Evolutionary conservation across 2,888 invertebrate genomes (phyloP).

Genomic region (Drosophila recens): DNA sequence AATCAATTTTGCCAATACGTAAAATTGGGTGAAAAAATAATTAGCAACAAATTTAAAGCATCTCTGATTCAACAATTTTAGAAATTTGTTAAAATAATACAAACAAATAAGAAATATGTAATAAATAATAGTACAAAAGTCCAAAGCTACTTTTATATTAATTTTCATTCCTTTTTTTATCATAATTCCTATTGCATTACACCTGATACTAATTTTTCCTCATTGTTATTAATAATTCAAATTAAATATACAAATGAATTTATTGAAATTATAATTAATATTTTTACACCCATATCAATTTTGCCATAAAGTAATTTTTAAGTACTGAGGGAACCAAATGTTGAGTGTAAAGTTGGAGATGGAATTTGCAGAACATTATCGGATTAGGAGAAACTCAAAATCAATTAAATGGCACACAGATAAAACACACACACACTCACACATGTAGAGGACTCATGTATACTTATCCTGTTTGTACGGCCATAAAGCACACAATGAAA

Average conservation of each 20-base stretch:
- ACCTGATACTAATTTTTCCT: background rate
- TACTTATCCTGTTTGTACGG: constrained; percentile 39
- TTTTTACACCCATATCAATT: background rate
- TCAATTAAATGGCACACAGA: constrained; percentile 41
- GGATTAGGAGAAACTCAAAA: constrained; percentile 46
- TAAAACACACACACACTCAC: background rate
- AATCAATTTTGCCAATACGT: background rate
- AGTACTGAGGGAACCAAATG: background rate
- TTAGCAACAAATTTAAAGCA: too few species aligned
- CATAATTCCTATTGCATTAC: background rate
- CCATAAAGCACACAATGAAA: constrained; percentile 53
- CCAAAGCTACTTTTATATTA: background rate
- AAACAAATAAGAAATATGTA: background rate
- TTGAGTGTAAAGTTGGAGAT: constrained; percentile 1
- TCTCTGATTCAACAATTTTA: too few species aligned
- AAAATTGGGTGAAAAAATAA: background rate
- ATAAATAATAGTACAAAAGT: background rate
- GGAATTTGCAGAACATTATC: constrained; percentile 37
- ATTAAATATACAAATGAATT: background rate
- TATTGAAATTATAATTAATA: background rate
- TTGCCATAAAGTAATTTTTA: background rate
- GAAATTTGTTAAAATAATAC: too few species aligned
- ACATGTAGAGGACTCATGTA: constrained; percentile 1
- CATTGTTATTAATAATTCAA: background rate
- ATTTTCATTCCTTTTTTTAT: background rate